Evolutionary conservation across 2,113 vertebrate species (phyloP).

Genomic region (Sylvietta virens): DNA sequence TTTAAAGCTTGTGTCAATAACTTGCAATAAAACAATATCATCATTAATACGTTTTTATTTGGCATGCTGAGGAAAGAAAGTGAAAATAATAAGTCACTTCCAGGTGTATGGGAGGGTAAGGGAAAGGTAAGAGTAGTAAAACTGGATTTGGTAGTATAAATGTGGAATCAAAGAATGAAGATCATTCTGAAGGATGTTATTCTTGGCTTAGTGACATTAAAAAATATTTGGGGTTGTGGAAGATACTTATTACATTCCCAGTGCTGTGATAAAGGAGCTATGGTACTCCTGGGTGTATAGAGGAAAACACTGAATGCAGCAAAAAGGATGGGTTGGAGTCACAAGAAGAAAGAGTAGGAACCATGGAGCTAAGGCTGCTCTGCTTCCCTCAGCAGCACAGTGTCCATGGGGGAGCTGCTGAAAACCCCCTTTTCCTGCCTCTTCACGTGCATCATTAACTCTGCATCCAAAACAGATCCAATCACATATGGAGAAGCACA

Average conservation of each 20-base stretch:
- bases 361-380: background rate
- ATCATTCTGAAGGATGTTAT: background rate
- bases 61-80: background rate
- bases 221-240: background rate
- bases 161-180: background rate
- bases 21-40: background rate
- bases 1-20: background rate
- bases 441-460: background rate
- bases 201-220: background rate
- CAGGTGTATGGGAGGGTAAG: background rate
- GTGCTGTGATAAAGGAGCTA: background rate
- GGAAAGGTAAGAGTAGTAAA: background rate
- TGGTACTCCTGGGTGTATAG: background rate
- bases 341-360: background rate
- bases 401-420: background rate
- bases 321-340: background rate
- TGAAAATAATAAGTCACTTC: background rate
- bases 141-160: background rate
- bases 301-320: background rate
- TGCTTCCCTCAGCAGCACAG: background rate
- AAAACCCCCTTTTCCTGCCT: background rate
- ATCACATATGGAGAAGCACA: background rate
- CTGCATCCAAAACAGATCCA: background rate
- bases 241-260: background rate
- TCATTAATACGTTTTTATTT: background rate